Conservation (phyloP, 92 coral and sea anemone genomes). For the Phenganax stokvisi region DNA sequence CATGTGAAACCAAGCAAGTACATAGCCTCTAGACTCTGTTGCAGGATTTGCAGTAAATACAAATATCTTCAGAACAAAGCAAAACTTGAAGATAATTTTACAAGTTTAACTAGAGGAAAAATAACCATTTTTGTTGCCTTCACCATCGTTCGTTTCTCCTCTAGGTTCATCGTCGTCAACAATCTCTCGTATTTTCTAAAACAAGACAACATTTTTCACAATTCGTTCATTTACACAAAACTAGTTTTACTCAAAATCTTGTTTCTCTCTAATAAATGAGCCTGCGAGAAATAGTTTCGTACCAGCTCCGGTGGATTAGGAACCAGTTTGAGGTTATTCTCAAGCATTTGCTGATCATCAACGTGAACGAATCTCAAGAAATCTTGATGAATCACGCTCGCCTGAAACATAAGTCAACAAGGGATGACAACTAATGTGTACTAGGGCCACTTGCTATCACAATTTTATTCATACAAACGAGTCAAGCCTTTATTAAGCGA, state of each 20-base stretch:
- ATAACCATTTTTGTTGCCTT: background rate
- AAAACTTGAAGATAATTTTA: no score
- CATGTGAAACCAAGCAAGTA: background rate
- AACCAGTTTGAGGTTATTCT: slow-evolving; percentile 68
- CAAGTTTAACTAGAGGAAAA: background rate
- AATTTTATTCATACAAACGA: no score
- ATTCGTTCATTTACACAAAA: background rate
- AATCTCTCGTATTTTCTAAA: slow-evolving; percentile 27
- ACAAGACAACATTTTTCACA: background rate
- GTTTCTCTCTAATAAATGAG: background rate
- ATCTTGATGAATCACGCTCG: slow-evolving; percentile 96
- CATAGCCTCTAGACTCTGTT: no score
- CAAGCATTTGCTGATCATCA: slow-evolving; percentile 77
- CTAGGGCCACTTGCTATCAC: no score
- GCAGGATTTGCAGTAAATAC: no score
- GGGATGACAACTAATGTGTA: slow-evolving; percentile 3
- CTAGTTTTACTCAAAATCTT: background rate
- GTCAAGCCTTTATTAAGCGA: no score
- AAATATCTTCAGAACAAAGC: background rate
- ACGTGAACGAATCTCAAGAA: slow-evolving; percentile 91
- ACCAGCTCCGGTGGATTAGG: slow-evolving; percentile 40
- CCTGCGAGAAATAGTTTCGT: background rate
- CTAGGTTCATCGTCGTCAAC: slow-evolving; percentile 5
- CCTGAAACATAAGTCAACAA: slow-evolving; percentile 43
- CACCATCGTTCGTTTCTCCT: slow-evolving; percentile 6